Conservation (phyloP, 2,888 invertebrate species). For the Clivina fossor region DNA sequence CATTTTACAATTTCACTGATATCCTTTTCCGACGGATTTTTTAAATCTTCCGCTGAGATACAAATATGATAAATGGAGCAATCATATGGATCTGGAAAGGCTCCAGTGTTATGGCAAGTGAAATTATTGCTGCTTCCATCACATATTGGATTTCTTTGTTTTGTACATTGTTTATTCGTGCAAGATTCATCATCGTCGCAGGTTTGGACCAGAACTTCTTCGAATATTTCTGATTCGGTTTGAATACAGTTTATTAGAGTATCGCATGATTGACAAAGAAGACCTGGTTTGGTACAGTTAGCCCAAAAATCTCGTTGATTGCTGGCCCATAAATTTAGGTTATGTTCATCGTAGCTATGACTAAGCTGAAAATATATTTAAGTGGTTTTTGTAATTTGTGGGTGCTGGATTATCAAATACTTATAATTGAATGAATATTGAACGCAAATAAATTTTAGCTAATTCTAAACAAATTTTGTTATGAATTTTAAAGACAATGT, state of each 20-base stretch:
- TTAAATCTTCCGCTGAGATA: not conserved
- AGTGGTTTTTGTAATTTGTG: no score
- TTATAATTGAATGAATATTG: no score
- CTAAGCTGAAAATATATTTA: no score
- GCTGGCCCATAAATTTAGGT: no score
- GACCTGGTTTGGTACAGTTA: slow-evolving; percentile 1
- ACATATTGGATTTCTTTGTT: not conserved
- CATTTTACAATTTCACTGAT: not conserved
- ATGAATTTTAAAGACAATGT: no score
- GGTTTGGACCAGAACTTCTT: not conserved
- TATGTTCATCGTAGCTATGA: no score
- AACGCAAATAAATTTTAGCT: no score
- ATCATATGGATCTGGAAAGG: slow-evolving; percentile 2
- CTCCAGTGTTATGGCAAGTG: not conserved
- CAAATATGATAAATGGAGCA: slow-evolving; percentile 1
- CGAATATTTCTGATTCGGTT: not conserved
- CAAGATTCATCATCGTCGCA: not conserved
- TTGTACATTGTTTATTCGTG: not conserved
- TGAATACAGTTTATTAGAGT: not conserved
- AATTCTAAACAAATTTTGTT: no score
- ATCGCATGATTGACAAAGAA: not conserved
- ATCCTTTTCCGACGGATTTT: no score
- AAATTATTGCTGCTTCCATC: no score
- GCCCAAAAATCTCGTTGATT: no score
- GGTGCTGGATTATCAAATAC: no score